These are phyloP conservation scores for Gambelia wislizenii DNA, from an alignment of 2,797 vertebrate species.

Conservation along the genomic window DNA sequence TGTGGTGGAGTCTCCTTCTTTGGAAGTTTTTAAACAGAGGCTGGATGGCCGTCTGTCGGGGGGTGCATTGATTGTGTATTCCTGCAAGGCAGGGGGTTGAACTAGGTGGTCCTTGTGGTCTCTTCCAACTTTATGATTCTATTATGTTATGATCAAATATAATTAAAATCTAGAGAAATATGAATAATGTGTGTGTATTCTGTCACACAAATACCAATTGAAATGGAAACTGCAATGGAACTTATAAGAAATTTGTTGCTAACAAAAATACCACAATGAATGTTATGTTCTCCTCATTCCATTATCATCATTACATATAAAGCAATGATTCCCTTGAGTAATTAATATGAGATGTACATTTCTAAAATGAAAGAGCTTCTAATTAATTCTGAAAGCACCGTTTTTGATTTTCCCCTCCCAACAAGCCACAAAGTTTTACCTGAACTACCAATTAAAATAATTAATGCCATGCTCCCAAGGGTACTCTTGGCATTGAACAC, in stretches of 20 bases:
- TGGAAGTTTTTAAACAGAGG: no score
- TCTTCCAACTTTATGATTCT: no score
- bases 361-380: not conserved
- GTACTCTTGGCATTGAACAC: not conserved
- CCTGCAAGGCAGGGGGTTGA: no score
- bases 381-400: not conserved
- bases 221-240: not conserved
- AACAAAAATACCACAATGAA: not conserved
- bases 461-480: not conserved
- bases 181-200: no score
- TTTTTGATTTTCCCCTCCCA: not conserved
- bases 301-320: not conserved
- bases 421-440: not conserved
- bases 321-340: not conserved
- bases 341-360: not conserved
- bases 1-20: no score
- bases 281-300: not conserved
- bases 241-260: not conserved
- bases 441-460: constrained; percentile 6
- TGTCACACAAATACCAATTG: not conserved
- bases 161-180: no score
- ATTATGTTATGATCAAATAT: no score
- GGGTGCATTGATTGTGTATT: no score
- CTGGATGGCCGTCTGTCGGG: no score
- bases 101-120: no score